phyloP scores from a whole-genome alignment of 2,888 invertebrate species.

The Amphipoea lucens region DNA sequence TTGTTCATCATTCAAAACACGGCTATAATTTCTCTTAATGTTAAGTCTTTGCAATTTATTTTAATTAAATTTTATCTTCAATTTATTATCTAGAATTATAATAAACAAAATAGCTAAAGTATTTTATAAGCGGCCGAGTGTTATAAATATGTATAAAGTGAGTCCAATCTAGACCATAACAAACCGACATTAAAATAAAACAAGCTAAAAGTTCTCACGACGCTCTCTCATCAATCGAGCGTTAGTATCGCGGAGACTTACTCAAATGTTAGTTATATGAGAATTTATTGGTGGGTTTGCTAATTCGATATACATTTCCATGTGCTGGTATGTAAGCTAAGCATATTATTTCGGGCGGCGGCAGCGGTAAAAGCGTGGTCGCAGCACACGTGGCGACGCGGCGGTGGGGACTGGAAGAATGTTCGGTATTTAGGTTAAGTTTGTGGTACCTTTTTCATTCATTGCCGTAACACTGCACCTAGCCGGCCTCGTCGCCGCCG shows the following conservation, averaged over 20 bases:
- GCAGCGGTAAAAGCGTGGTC: slow-evolving; percentile 85
- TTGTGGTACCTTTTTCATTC: slow-evolving; percentile 89
- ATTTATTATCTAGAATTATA: slow-evolving; percentile 30
- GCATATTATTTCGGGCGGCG: slow-evolving; percentile 84
- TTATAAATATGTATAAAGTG: slow-evolving; percentile 53
- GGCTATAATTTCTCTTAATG: slow-evolving; percentile 34
- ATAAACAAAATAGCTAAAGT: slow-evolving; percentile 38
- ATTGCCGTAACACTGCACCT: slow-evolving; percentile 88
- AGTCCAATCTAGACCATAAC: slow-evolving; percentile 63
- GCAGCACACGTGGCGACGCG: slow-evolving; percentile 85
- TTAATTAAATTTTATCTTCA: slow-evolving; percentile 35
- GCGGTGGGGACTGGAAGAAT: slow-evolving; percentile 85
- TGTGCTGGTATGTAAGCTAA: slow-evolving; percentile 83
- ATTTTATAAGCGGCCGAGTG: slow-evolving; percentile 36
- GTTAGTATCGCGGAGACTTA: slow-evolving; percentile 66
- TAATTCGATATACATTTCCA: slow-evolving; percentile 82
- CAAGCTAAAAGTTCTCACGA: slow-evolving; percentile 64
- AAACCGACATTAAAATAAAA: slow-evolving; percentile 62
- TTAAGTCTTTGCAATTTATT: slow-evolving; percentile 35
- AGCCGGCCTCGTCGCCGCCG: slow-evolving; percentile 71
- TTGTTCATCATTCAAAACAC: slow-evolving; percentile 22
- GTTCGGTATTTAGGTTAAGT: slow-evolving; percentile 89
- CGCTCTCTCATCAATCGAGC: slow-evolving; percentile 66
- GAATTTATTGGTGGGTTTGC: slow-evolving; percentile 74
- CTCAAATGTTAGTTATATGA: slow-evolving; percentile 70